A percentile compares a stretch with the other conserved stretches of the same genome.
These are phyloP conservation scores for Climacteris rufus DNA, from an alignment of 2,113 vertebrate genomes.

Conservation along the genomic window DNA sequence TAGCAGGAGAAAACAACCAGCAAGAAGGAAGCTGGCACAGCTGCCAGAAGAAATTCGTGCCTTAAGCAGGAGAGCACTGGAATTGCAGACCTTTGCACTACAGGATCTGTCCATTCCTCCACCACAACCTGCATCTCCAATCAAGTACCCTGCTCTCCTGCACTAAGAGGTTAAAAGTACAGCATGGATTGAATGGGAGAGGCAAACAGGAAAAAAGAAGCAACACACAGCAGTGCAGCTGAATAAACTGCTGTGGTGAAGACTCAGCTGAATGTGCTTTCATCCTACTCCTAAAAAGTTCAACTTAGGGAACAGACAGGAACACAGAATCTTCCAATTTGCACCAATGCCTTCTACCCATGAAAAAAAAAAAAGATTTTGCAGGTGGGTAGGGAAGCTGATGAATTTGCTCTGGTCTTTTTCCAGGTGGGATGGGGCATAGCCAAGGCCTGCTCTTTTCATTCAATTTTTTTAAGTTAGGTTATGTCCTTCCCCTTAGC, in stretches of 20 bases:
- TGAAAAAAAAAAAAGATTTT: neutral
- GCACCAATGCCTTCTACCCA: neutral
- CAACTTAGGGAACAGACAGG: neutral
- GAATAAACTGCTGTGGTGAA: neutral
- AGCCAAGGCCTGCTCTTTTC: neutral
- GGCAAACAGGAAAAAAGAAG: neutral
- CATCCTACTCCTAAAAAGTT: neutral
- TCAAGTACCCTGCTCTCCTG: neutral
- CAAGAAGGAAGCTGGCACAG: neutral
- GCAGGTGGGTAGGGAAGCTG: neutral
- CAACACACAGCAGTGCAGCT: neutral
- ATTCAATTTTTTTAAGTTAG: neutral
- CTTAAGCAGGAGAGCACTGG: accelerated
- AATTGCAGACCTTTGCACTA: neutral
- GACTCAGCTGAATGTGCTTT: neutral
- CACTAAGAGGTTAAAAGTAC: neutral
- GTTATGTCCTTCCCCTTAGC: neutral
- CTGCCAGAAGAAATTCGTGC: neutral
- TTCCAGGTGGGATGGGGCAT: neutral
- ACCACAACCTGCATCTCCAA: neutral
- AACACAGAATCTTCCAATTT: neutral
- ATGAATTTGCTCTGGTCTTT: neutral
- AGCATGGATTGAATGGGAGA: neutral
- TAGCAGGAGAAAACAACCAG: neutral
- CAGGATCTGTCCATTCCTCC: neutral